Conservation (phyloP, 2,888 invertebrate species). For the Prosopocoilus inquinatus region DNA sequence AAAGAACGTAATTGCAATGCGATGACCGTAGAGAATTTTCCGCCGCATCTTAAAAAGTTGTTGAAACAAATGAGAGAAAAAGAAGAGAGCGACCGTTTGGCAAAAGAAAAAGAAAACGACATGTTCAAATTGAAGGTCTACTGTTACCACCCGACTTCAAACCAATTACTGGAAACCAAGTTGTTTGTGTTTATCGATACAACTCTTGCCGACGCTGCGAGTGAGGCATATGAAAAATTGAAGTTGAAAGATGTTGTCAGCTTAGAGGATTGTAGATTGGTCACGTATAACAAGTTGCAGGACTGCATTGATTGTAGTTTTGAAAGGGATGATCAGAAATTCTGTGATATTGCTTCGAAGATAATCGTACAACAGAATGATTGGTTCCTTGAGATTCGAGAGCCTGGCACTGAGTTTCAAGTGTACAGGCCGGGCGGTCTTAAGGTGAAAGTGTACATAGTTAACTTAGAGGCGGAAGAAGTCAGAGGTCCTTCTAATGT, state of each 20-base stretch:
- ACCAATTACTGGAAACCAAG: conserved; percentile 55
- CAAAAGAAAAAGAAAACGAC: conserved; percentile 61
- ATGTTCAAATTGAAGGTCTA: conserved; percentile 64
- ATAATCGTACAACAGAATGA: conserved; percentile 53
- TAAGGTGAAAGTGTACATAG: conserved; percentile 60
- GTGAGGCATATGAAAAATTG: conserved; percentile 59
- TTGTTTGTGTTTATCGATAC: conserved; percentile 60
- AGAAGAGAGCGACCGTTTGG: conserved; percentile 62
- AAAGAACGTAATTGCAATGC: conserved; percentile 61
- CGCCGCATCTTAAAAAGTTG: conserved; percentile 67
- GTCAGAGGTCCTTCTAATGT: conserved; percentile 62
- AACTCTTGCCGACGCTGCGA: conserved; percentile 59
- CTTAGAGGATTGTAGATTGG: conserved; percentile 68
- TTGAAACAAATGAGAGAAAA: conserved; percentile 63
- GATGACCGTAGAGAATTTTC: conserved; percentile 68
- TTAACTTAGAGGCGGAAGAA: conserved; percentile 61
- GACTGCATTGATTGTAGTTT: conserved; percentile 68
- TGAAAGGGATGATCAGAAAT: conserved; percentile 54
- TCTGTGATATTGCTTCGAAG: conserved; percentile 52
- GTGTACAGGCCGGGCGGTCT: conserved; percentile 62
- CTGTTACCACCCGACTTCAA: conserved; percentile 60
- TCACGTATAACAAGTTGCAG: conserved; percentile 63
- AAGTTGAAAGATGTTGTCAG: conserved; percentile 58
- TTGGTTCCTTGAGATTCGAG: conserved; percentile 66
- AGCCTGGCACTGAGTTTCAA: conserved; percentile 58